Conservation (phyloP, 2,797 vertebrate species). For the Acestrorhynchus altus region DNA sequence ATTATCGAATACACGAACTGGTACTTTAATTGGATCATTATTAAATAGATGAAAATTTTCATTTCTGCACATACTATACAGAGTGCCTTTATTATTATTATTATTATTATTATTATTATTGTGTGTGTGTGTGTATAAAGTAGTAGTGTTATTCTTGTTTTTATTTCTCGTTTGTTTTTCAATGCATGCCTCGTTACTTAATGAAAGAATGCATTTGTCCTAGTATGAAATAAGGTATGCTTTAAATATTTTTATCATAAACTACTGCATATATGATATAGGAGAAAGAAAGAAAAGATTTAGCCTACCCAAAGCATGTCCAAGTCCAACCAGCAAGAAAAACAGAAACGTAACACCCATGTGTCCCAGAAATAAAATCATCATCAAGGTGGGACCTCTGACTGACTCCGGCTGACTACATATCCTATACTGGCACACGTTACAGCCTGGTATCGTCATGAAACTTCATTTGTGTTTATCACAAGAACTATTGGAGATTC, state of each 20-base stretch:
- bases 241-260: too few species aligned
- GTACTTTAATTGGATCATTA: conserved; percentile 7
- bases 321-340: not conserved
- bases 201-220: too few species aligned
- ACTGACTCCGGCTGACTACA: not conserved
- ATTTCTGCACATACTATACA: not conserved
- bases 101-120: not conserved
- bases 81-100: not conserved
- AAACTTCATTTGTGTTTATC: not conserved
- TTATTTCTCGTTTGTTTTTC: not conserved
- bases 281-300: not conserved
- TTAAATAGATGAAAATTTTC: not conserved
- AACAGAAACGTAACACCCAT: not conserved
- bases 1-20: conserved; percentile 2
- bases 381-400: conserved; percentile 9
- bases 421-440: not conserved
- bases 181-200: too few species aligned
- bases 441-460: not conserved
- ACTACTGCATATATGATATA: too few species aligned
- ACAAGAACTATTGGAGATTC: not conserved
- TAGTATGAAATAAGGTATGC: too few species aligned
- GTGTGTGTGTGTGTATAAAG: not conserved
- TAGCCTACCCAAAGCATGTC: conserved; percentile 7
- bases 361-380: not conserved
- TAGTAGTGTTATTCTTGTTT: not conserved